Conservation (phyloP, 2,888 invertebrate genomes). For the Leucophenga maculata region DNA sequence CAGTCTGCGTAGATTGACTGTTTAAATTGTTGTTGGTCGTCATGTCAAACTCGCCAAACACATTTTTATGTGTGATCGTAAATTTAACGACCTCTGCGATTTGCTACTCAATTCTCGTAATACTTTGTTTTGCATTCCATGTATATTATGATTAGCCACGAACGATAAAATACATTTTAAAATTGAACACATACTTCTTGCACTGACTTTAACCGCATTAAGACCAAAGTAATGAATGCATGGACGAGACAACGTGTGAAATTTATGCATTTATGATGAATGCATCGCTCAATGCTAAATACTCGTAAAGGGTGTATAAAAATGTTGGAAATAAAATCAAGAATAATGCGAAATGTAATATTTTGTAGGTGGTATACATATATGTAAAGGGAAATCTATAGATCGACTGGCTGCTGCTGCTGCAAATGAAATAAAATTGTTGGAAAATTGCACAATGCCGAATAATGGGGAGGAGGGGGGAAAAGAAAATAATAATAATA, state of each 20-base stretch:
- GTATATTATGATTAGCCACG: too few species aligned
- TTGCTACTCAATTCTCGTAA: too few species aligned
- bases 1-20: too few species aligned
- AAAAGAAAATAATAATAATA: neutral
- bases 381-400: constrained; percentile 51
- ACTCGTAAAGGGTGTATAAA: constrained; percentile 34
- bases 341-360: neutral
- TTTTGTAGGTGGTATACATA: constrained; percentile 38
- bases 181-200: neutral
- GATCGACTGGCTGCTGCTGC: constrained; percentile 28
- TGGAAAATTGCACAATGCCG: constrained; percentile 46
- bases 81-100: too few species aligned
- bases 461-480: too few species aligned
- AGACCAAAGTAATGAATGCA: constrained; percentile 42
- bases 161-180: too few species aligned
- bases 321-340: neutral
- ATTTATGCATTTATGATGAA: constrained; percentile 64
- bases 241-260: constrained; percentile 57
- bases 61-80: too few species aligned
- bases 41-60: too few species aligned
- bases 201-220: neutral
- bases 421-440: constrained; percentile 48
- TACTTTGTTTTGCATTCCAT: too few species aligned
- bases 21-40: too few species aligned
- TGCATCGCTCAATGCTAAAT: constrained; percentile 41